phyloP scores from a whole-genome alignment of 2,888 invertebrate genomes.

The Callyntrura sp. region DNA sequence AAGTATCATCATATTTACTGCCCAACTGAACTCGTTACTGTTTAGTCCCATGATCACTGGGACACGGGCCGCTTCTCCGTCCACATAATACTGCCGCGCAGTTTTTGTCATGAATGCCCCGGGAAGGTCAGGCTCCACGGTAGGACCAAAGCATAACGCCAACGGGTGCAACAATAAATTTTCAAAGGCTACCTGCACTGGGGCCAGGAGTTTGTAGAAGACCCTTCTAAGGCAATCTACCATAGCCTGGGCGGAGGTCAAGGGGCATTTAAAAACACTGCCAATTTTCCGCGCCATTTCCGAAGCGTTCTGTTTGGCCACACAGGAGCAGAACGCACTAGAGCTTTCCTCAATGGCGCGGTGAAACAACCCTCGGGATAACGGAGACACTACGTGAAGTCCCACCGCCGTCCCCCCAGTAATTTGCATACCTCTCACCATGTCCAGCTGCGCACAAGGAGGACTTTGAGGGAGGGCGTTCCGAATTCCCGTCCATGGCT shows the following conservation, averaged over 20 bases:
- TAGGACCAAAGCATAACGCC: conserved; percentile 68
- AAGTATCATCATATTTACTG: not conserved
- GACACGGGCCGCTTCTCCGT: conserved; percentile 59
- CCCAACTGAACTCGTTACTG: conserved; percentile 60
- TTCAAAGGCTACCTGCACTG: conserved; percentile 18
- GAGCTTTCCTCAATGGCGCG: not conserved
- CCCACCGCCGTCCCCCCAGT: not conserved
- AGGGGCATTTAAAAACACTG: conserved; percentile 49
- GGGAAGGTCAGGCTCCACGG: conserved; percentile 68
- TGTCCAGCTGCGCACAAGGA: conserved; percentile 14
- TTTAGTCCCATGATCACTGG: conserved; percentile 77
- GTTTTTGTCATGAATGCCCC: conserved; percentile 75
- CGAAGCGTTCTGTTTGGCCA: not conserved
- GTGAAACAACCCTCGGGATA: conserved; percentile 11
- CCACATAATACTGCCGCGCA: conserved; percentile 65
- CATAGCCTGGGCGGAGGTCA: conserved; percentile 35
- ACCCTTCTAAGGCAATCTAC: conserved; percentile 71
- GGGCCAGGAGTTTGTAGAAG: conserved; percentile 32
- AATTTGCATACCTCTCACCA: not conserved
- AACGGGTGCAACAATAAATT: conserved; percentile 74
- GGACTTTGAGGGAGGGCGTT: not conserved
- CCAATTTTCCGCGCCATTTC: conserved; percentile 1
- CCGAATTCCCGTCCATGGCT: conserved; percentile 6
- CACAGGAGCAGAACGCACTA: not conserved
- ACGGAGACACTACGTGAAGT: not conserved